Conservation (phyloP, 1,140 invertebrate species). For the Lepidurus arcticus region DNA sequence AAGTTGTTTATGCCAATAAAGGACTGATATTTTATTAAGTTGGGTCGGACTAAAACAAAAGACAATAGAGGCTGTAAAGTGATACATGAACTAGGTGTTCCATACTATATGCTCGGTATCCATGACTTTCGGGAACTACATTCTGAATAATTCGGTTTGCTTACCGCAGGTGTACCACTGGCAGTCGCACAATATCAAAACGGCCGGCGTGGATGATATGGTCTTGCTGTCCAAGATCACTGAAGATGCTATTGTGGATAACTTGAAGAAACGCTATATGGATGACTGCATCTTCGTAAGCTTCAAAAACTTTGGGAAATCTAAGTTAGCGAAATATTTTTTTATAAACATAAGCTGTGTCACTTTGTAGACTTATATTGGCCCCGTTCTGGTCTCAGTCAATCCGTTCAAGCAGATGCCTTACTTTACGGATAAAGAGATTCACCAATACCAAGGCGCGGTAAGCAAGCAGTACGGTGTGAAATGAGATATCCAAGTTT, state of each 20-base stretch:
- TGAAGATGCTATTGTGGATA: slow-evolving; percentile 66
- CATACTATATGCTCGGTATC: neutral
- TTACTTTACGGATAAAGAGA: slow-evolving; percentile 65
- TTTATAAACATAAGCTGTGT: slow-evolving; percentile 19
- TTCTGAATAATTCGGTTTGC: slow-evolving; percentile 34
- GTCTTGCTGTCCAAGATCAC: slow-evolving; percentile 66
- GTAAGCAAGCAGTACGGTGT: slow-evolving; percentile 48
- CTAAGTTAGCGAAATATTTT: neutral
- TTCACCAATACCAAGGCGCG: slow-evolving; percentile 66
- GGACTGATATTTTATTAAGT: no score
- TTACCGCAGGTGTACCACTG: slow-evolving; percentile 69
- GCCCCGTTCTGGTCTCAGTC: slow-evolving; percentile 69
- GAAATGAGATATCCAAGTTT: slow-evolving; percentile 22
- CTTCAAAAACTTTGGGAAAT: slow-evolving; percentile 39
- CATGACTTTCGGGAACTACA: neutral
- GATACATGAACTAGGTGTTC: no score
- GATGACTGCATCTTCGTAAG: slow-evolving; percentile 72
- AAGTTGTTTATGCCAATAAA: no score
- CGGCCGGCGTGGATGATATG: slow-evolving; percentile 73
- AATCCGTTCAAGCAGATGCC: slow-evolving; percentile 73
- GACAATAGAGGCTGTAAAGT: no score
- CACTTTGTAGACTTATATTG: slow-evolving; percentile 65
- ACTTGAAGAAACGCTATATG: slow-evolving; percentile 65
- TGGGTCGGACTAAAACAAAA: no score
- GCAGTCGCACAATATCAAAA: slow-evolving; percentile 69